phyloP scores from a whole-genome alignment of 2,113 vertebrate genomes.

The Chinchilla lanigera region DNA sequence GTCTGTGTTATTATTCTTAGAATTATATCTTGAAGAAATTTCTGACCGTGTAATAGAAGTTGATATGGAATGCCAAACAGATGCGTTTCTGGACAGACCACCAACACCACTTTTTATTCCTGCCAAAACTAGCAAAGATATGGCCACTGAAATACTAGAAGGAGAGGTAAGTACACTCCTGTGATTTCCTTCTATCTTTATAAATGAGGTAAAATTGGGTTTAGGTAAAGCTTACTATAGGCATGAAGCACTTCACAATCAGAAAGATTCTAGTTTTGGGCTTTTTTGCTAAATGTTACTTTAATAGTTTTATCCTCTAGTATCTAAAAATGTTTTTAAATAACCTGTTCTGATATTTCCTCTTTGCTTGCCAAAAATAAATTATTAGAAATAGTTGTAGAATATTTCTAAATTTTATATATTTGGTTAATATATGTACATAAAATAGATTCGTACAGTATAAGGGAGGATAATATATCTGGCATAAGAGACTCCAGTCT shows the following conservation, averaged over 20 bases:
- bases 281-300: constrained; percentile 43
- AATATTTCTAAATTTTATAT: background rate
- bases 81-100: constrained; percentile 94
- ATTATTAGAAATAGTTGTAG: background rate
- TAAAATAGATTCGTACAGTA: constrained; percentile 40
- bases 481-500: background rate
- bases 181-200: background rate
- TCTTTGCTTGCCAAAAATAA: constrained; percentile 15
- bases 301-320: background rate
- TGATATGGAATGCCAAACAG: constrained; percentile 94
- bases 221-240: background rate
- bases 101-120: constrained; percentile 94
- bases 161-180: constrained; percentile 91
- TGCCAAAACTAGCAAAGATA: constrained; percentile 93
- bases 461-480: constrained; percentile 33
- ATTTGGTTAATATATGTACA: background rate
- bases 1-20: constrained; percentile 84
- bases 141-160: constrained; percentile 93
- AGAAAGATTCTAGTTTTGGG: background rate
- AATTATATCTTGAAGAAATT: constrained; percentile 95
- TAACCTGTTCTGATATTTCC: background rate
- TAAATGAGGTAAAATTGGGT: background rate
- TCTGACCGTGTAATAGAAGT: constrained; percentile 87
- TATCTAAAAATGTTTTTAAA: constrained; percentile 14
- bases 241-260: background rate